Evolutionary conservation across 2,888 invertebrate species (phyloP).

Genomic region (Hemithea aestivaria): DNA sequence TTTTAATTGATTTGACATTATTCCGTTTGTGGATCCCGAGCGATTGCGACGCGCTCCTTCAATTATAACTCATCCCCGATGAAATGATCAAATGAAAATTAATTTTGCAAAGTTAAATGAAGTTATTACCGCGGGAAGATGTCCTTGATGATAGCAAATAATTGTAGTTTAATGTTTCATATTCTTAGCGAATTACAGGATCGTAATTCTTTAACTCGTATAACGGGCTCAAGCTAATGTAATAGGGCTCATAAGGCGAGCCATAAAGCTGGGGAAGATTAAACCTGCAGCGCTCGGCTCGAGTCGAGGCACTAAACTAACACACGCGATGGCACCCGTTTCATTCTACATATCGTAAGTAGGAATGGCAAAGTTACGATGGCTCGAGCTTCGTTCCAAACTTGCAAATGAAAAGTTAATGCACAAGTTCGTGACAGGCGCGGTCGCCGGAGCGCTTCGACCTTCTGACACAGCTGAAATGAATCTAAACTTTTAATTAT

Average conservation of each 20-base stretch:
- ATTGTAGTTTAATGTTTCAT: conserved; percentile 24
- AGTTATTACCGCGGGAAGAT: conserved; percentile 52
- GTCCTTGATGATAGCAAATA: conserved; percentile 42
- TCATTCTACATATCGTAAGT: conserved; percentile 45
- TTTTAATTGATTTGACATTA: conserved; percentile 77
- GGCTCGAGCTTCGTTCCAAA: conserved; percentile 52
- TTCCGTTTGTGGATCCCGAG: conserved; percentile 66
- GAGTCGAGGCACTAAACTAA: conserved; percentile 13
- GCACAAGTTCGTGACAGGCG: conserved; percentile 63
- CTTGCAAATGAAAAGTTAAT: conserved; percentile 74
- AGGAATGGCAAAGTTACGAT: conserved; percentile 52
- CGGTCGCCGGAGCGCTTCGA: conserved; percentile 47
- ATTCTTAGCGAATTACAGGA: conserved; percentile 1
- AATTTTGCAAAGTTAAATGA: conserved; percentile 69
- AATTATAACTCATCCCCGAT: conserved; percentile 70
- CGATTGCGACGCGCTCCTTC: conserved; percentile 62
- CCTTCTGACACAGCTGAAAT: conserved; percentile 50
- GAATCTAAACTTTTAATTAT: conserved; percentile 66
- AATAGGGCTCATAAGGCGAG: conserved; percentile 4
- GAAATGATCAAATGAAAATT: conserved; percentile 74
- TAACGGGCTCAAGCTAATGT: no score
- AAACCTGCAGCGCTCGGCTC: conserved; percentile 5
- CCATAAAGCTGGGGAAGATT: conserved; percentile 10
- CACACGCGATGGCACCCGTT: conserved; percentile 14
- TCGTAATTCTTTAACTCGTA: no score